These are phyloP conservation scores for Meloidogyne chitwoodi DNA, from an alignment of 1,140 invertebrate species.

Conservation along the genomic window DNA sequence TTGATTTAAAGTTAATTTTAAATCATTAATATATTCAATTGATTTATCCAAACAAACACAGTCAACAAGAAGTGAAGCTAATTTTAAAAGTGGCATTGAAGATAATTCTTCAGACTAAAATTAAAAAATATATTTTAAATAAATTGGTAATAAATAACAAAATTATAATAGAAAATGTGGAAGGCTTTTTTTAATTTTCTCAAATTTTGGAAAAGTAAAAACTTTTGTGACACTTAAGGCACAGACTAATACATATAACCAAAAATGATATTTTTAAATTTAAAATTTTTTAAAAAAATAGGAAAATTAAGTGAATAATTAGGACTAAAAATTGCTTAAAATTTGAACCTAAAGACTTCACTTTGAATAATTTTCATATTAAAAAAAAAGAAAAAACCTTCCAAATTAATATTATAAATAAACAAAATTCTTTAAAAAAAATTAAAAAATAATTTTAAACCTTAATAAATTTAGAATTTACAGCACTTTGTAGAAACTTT, in stretches of 20 bases:
- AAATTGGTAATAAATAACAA: not conserved
- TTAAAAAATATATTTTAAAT: not conserved
- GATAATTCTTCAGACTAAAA: not conserved
- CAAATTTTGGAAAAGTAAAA: too few species aligned
- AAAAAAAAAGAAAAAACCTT: too few species aligned
- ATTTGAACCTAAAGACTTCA: too few species aligned
- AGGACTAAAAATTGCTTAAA: too few species aligned
- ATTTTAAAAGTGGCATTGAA: constrained; percentile 5
- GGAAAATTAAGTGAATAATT: too few species aligned
- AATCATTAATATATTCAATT: constrained; percentile 3
- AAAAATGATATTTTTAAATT: too few species aligned
- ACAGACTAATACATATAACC: too few species aligned
- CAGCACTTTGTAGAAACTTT: constrained; percentile 36
- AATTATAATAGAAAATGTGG: too few species aligned
- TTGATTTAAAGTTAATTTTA: not conserved
- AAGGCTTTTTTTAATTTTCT: too few species aligned
- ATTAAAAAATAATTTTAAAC: constrained; percentile 18
- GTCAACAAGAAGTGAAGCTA: constrained; percentile 9
- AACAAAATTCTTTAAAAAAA: not conserved
- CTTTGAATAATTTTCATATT: too few species aligned
- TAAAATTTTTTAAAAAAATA: too few species aligned
- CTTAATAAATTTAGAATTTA: constrained; percentile 32
- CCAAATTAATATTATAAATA: not conserved
- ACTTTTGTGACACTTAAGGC: too few species aligned
- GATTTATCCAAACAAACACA: constrained; percentile 4